phyloP scores from a whole-genome alignment of 1,140 invertebrate species.

The Lutraria rhynchaena region DNA sequence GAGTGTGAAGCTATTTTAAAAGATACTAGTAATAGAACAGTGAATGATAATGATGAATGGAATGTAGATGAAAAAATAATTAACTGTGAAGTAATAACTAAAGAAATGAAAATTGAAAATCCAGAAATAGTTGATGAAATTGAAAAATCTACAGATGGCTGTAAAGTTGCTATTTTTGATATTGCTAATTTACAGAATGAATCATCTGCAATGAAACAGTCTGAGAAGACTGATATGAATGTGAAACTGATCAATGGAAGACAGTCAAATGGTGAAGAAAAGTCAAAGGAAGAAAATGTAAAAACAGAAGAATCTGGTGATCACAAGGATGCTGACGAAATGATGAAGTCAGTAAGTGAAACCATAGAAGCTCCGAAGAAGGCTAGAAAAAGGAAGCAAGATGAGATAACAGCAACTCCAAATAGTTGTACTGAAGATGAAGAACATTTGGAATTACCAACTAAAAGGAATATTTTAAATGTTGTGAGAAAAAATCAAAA shows the following conservation, averaged over 20 bases:
- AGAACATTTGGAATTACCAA: slow-evolving; percentile 15
- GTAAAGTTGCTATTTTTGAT: no score
- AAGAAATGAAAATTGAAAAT: background rate
- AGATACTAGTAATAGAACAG: background rate
- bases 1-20: background rate
- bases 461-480: slow-evolving; percentile 24
- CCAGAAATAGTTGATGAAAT: background rate
- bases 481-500: slow-evolving; percentile 10
- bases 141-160: no score
- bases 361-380: slow-evolving; percentile 1
- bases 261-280: background rate
- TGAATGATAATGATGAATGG: background rate
- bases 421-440: slow-evolving; percentile 27
- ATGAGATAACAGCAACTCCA: slow-evolving; percentile 1
- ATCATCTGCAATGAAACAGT: background rate
- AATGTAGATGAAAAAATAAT: slow-evolving; percentile 21
- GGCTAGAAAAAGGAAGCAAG: slow-evolving; percentile 41
- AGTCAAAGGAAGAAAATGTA: background rate
- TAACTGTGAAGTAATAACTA: background rate
- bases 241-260: background rate
- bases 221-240: background rate
- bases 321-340: no score
- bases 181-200: background rate
- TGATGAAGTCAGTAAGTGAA: no score
- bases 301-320: background rate